Evolutionary conservation across 2,888 invertebrate genomes (phyloP), one percentile per base, ranked within the genome.

Genomic region (Pyrrhia umbra): DNA sequence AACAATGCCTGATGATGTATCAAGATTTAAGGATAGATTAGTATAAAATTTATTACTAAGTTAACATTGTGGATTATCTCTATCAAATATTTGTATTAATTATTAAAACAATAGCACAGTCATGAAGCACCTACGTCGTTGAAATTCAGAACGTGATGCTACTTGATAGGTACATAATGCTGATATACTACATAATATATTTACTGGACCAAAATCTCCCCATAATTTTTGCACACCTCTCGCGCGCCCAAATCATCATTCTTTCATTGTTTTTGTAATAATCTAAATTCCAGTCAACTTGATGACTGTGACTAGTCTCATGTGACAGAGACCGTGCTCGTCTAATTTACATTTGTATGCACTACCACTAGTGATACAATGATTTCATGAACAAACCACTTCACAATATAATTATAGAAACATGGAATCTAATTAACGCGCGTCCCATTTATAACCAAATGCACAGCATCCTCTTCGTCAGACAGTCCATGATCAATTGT

Each of bases 331-430:
- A 25, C 2, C 15, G n/a, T 13, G 30, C 30, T 30, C 30, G 13
- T 30, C 30, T 13, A 30, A 30, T 30, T 30, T 30, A 30, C 30
- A 30, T 30, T 13, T 30, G 30, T 30, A 30, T 30, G 30, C 30
- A 30, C 30, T 13, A 30, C 30, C 30, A 30, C 30, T 13, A 13
- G 4, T 13, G n/a, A 30, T 6, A 30, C 30, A 30, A 30, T 46
- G 16, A 46, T 10, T 62, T 23, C n/a, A 30, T 27, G 30, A 63
- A 13, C 18, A 10, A 9, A 15, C 20, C 63, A 30, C 51, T 50
- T 18, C 16, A 69, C 27, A 16, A 69, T 30, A 69, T n/a, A n/a
- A n/a, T n/a, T n/a, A n/a, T 60, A 47, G 13, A 40, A 46, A 37
- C 47, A 40, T 49, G 16, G 30, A 43, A 52, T 57, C 42, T 25